A percentile compares a stretch with the other conserved stretches of the same genome.
These are phyloP conservation scores for Choloepus hoffmanni DNA, from an alignment of 2,113 vertebrate genomes.

Conservation along the genomic window DNA sequence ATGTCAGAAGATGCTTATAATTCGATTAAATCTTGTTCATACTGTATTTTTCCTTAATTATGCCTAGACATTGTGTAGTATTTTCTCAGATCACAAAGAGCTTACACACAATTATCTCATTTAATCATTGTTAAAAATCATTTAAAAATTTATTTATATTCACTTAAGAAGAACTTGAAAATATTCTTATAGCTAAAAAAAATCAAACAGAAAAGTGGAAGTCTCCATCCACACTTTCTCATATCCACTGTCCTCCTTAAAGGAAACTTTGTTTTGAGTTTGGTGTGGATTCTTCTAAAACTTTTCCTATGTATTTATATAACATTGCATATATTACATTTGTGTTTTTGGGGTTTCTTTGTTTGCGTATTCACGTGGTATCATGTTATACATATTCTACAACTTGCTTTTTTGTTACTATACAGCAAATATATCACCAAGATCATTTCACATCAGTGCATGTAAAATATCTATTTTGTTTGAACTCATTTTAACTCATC, in stretches of 20 bases:
- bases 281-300: background rate
- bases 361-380: background rate
- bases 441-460: background rate
- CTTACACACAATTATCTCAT: conserved; percentile 10
- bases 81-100: conserved; percentile 28
- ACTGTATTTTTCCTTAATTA: conserved; percentile 47
- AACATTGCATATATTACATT: background rate
- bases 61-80: background rate
- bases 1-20: conserved; percentile 47
- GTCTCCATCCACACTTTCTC: background rate
- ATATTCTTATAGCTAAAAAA: conserved; percentile 33
- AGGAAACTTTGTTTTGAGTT: background rate
- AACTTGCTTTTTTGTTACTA: background rate
- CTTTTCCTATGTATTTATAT: background rate
- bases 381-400: background rate
- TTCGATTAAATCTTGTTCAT: background rate
- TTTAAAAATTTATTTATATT: conserved; percentile 18
- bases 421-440: background rate
- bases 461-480: background rate
- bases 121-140: conserved; percentile 59
- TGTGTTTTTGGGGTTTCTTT: background rate
- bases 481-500: background rate
- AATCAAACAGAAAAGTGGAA: background rate
- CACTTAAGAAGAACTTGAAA: background rate
- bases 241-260: background rate